phyloP scores from a whole-genome alignment of 1,140 invertebrate species.

The Drosophila teissieri region DNA sequence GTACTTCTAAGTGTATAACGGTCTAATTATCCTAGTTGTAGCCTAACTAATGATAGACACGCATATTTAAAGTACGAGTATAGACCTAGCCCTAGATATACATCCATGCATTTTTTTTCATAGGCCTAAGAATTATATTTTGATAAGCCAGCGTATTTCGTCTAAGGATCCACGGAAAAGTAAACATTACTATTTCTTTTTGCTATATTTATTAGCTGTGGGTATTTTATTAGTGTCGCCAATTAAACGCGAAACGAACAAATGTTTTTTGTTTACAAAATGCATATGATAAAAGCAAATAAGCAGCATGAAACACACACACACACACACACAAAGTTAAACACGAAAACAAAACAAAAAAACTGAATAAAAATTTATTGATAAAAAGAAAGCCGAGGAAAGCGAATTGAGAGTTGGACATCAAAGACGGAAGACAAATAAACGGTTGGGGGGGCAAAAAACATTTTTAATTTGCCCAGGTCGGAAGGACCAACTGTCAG shows the following conservation, averaged over 20 bases:
- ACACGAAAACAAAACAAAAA: constrained; percentile 27
- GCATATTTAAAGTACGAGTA: constrained; percentile 50
- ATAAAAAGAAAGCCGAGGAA: constrained; percentile 26
- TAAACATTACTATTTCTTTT: constrained; percentile 11
- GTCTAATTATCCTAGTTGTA: constrained; percentile 70
- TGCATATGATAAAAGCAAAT: constrained; percentile 44
- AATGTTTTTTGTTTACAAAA: constrained; percentile 67
- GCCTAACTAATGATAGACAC: constrained; percentile 41
- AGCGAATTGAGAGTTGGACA: constrained; percentile 26
- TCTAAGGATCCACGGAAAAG: constrained; percentile 12
- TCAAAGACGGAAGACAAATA: constrained; percentile 69
- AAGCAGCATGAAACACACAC: constrained; percentile 35
- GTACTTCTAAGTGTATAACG: constrained; percentile 79
- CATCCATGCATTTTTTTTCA: constrained; percentile 50
- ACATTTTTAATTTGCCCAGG: constrained; percentile 64
- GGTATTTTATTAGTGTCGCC: constrained; percentile 63
- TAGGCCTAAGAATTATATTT: constrained; percentile 60
- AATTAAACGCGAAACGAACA: constrained; percentile 68
- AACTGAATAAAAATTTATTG: constrained; percentile 61
- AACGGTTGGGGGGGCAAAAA: constrained; percentile 23
- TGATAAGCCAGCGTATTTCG: constrained; percentile 57
- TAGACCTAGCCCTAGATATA: constrained; percentile 42
- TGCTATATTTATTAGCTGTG: constrained; percentile 62
- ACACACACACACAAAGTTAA: constrained; percentile 40
- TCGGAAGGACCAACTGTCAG: constrained; percentile 56